Evolutionary conservation across 2,113 vertebrate species (phyloP), one percentile per base, ranked within the genome.

Genomic region (Geococcyx californianus): DNA sequence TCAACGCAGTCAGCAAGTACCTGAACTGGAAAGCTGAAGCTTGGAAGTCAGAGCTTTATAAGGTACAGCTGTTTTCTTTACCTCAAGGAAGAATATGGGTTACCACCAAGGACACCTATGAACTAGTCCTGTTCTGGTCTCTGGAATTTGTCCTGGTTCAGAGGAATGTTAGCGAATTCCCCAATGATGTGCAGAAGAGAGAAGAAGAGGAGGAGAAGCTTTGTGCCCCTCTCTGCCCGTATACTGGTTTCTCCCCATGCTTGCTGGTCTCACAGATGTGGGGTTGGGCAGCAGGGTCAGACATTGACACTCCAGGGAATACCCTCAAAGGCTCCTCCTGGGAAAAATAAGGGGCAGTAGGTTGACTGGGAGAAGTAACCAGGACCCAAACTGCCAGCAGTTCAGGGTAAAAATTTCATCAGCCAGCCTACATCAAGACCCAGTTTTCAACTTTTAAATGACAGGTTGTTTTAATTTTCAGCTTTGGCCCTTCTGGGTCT

Each of bases 141-240:
- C 68, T 60, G 69, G 68, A 60, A 77, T 92, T 93, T 91, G 95
- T 63, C 85, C 95, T 95, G 58, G 89, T 96, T 97, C 83, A 72
- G 62, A 93, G 64, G 36, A 96, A 72, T 1, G 9, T 51, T 8
- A 90, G 40, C 16, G 76, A 91, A 90, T 82, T 96, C 75, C 38
- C 69, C 36, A 40, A 2, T 0, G 84, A 69, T 11, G 62, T 4
- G 1, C 18, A 47, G 64, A 84, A 94, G 26, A 16, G 49, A 73
- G 73, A 89, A 26, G 28, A 47, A 91, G 72, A 82, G 73, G 38
- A 73, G 33, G 56, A 84, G 80, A 72, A 31, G 54, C 59, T 3
- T 1, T 51, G 31, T 60, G 67, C 62, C 51, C 52, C 40, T 83
- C 51, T 83, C 42, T 75, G 28, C 14, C 34, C 38, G 21, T 8